Evolutionary conservation across 2,797 vertebrate species (phyloP), one percentile per base, ranked within the genome.

Genomic region (Decapterus maruadsi): DNA sequence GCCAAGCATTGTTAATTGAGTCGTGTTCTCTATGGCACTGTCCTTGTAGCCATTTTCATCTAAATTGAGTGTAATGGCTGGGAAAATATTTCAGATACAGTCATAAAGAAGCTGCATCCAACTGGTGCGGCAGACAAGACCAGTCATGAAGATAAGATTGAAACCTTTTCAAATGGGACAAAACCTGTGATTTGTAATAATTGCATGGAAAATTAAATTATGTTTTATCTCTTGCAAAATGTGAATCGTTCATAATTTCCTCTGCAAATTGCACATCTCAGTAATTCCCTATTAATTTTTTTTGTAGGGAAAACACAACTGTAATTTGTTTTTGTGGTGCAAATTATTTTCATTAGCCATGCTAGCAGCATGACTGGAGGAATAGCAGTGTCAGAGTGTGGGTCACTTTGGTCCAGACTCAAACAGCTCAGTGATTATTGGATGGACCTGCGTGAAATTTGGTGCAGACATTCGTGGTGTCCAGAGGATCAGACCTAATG

Each of bases 1-100:
- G 84, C 69, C 78, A 68, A 38, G 61, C 40, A 45, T 79, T 72
- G 80, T 82, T 88, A 87, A 87, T 83, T 88, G 83, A 86, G 78
- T 84, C 8, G 0, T 79, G 69, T 67, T 74, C 46, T 84, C 72
- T 42, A 16, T 59, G 59, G 63, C 17, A 1, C 76, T 14, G 46
- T 64, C 68, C 78, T 72, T 57, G 60, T 72, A 50, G 48, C 65
- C 14, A 11, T 72, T 80, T 59, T 65, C 61, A 82, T 78, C 68
- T 78, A 45, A 80, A 86, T 54, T 54, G 68, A 54, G 65, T 75
- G 58, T 78, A 83, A 84, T 69, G 76, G 60, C 34, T 64, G 11
- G 72, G 60, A 80, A 81, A 79, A 83, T 68, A 78, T 73, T 78
- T 61, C 57, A 73, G 55, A 72, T 66, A 45, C 31, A 61, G 40